Evolutionary conservation across 2,888 invertebrate genomes (phyloP), one percentile per base, ranked within the genome.

Genomic region (Melikaiella ostensackeni): DNA sequence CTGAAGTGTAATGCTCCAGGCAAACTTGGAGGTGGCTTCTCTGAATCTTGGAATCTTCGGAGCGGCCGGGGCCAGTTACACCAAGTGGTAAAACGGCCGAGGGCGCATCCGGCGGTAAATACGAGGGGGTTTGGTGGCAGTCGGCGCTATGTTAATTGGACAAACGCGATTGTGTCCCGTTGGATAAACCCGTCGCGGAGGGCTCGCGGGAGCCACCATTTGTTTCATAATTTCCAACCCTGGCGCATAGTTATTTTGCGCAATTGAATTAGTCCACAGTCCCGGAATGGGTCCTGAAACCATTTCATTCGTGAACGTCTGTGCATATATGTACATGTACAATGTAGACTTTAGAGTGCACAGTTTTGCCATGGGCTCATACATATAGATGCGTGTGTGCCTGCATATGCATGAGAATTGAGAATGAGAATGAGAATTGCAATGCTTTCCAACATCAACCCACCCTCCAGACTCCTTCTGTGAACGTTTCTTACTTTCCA

Each of bases 221-320:
- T 81, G 80, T 81, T 80, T 80, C 80, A 81, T 81, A 82, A 84
- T 83, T 84, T 76, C 57, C 33, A 50, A 61, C 75, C 75, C 9
- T 55, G 63, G 73, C 57, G 77, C 70, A 78, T 77, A 75, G 81
- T 81, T 79, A 82, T 82, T 83, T 81, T 63, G 70, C 38, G 73
- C 57, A 79, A 84, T 83, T 79, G 79, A 84, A 84, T 83, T 84
- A 82, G 66, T 76, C 42, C 77, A 55, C 77, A 84, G 84, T 82
- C 80, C 81, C 80, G 78, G 78, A 21, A 21, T 55, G 55, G 55
- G 55, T 21, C 11, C 21, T 55, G 21, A 8, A 55, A 55, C 55
- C 55, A 59, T 57, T 76, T 59, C 79, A 55, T 30, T 38, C 66
- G 46, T 27, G 55, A 50, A 63, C 46, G 42, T 42, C 5, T 24